A percentile compares a stretch with the other conserved stretches of the same genome.
These are phyloP conservation scores for Oscheius sp. DNA, from an alignment of 2,888 invertebrate genomes.

Conservation along the genomic window DNA sequence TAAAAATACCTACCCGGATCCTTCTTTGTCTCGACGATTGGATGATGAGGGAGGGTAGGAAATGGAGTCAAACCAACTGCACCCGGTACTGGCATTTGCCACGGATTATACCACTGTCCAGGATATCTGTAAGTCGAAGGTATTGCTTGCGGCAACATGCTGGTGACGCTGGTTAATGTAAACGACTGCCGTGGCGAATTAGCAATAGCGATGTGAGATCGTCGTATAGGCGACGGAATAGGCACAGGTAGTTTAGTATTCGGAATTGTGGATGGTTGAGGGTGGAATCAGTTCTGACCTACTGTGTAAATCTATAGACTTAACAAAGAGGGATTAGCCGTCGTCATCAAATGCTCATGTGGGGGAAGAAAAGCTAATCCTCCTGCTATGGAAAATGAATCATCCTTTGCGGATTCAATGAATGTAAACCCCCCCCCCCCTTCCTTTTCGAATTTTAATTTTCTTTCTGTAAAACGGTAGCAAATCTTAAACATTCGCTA, in stretches of 20 bases:
- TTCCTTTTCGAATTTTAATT: neutral
- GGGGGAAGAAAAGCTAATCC: conserved; percentile 25
- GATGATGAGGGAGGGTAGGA: conserved; percentile 34
- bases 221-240: neutral
- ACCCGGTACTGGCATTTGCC: conserved; percentile 57
- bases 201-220: conserved; percentile 1
- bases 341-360: conserved; percentile 27
- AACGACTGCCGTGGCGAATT: conserved; percentile 3
- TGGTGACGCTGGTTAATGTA: neutral
- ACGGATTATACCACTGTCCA: conserved; percentile 52
- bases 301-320: conserved; percentile 6
- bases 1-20: conserved; percentile 24
- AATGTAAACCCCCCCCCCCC: neutral
- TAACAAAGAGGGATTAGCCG: conserved; percentile 19
- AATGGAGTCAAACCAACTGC: conserved; percentile 51
- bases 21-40: conserved; percentile 38
- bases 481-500: too few species aligned
- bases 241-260: too few species aligned
- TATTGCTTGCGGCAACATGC: conserved; percentile 5
- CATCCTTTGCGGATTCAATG: neutral
- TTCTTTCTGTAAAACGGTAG: neutral
- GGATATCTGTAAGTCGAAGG: conserved; percentile 43
- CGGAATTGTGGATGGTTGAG: too few species aligned
- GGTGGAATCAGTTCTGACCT: too few species aligned
- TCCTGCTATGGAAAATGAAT: conserved; percentile 1